phyloP scores from a whole-genome alignment of 2,797 vertebrate species.

The Schizopygopsis pylzovi region DNA sequence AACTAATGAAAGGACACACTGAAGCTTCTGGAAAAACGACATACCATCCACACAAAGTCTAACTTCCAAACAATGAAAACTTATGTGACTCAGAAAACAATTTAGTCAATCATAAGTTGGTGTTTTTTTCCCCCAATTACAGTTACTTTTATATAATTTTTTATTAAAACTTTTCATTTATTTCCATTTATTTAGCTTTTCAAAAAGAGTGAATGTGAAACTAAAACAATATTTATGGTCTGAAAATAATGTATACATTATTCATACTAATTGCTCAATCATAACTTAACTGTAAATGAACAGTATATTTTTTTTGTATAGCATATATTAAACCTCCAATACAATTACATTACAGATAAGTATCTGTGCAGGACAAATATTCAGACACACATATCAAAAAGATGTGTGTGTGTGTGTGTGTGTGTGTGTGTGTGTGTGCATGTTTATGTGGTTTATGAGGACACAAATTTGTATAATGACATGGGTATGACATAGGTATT shows the following conservation, averaged over 20 bases:
- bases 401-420: not conserved
- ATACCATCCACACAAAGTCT: not conserved
- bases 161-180: not conserved
- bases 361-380: not conserved
- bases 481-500: too few relatives aligned
- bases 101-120: not conserved
- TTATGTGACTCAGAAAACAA: not conserved
- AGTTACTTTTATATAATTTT: not conserved
- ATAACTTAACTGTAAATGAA: not conserved
- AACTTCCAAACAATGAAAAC: not conserved
- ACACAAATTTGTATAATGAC: too few relatives aligned
- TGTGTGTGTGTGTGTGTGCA: too few relatives aligned
- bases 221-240: not conserved
- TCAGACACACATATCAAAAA: not conserved
- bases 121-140: not conserved
- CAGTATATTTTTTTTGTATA: not conserved
- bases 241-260: not conserved
- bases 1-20: conserved; percentile 8
- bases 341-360: not conserved
- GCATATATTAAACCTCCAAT: not conserved
- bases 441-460: too few relatives aligned
- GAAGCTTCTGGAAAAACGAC: not conserved
- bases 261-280: not conserved
- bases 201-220: not conserved
- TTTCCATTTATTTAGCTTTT: not conserved